Evolutionary conservation across 2,888 invertebrate genomes (phyloP), one percentile per base, ranked within the genome.

Genomic region (Tortrix viridana): DNA sequence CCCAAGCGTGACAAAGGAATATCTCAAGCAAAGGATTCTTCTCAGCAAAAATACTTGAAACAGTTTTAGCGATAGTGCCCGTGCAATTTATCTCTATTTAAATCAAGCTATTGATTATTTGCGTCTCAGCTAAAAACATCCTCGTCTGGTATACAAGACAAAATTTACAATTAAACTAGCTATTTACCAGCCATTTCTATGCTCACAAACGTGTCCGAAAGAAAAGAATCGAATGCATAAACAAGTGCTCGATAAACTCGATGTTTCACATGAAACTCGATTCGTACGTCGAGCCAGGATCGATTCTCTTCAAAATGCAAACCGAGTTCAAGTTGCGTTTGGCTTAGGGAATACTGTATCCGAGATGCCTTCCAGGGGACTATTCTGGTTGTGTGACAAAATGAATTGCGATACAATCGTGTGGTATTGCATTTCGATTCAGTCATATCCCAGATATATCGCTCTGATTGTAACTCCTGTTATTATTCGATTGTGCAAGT

Each of bases 301-400:
- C 74, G 75, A 75, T 75, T 38, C 68, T 70, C 65, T 69, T 80
- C 79, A 79, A 69, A 75, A 82, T 83, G 77, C 81, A 75, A 81
- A 76, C 72, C 63, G 69, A 71, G 72, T 67, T 65, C 62, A 72
- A 70, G 69, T 75, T 67, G 69, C 70, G 69, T 72, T 71, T 71
- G 73, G 68, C 76, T 77, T 70, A 72, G 75, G 66, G 74, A 78
- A 75, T 75, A 69, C 69, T 75, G 74, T 50, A 41, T 41, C 41
- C 41, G 41, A n/a, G 20, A 23, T 23, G 26, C 50, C 6, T 41
- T 41, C 41, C 6, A 41, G 41, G 41, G 41, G 41, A 41, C 41
- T 41, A 41, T 41, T 41, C 41, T 14, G 14, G 49, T 32, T 12
- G 12, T 32, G 32, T 61, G 61, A 56, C 61, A 61, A 55, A 61